phyloP scores from a whole-genome alignment of 64 coral and sea anemone species.

The Actinia tenebrosa region DNA sequence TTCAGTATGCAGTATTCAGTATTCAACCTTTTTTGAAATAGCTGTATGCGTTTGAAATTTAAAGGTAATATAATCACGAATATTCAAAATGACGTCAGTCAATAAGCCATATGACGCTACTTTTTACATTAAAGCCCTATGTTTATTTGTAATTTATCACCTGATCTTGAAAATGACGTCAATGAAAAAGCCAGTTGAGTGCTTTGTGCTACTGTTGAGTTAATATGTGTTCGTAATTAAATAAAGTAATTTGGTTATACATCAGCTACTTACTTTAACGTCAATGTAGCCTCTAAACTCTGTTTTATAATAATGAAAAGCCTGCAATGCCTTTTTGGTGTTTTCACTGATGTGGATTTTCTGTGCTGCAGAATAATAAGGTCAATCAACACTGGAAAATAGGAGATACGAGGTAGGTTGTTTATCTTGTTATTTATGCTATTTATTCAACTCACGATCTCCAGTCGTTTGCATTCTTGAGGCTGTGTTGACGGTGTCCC shows the following conservation, averaged over 20 bases:
- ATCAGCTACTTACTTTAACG: slow-evolving; percentile 26
- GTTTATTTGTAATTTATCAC: not conserved
- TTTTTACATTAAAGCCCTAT: not conserved
- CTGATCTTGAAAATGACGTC: not conserved
- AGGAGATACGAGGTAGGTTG: not conserved
- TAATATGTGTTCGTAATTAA: not conserved
- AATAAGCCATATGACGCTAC: not conserved
- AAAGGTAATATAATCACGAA: not conserved
- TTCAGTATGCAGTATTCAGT: no score
- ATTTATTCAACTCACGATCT: slow-evolving; percentile 8
- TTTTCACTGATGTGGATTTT: slow-evolving; percentile 58
- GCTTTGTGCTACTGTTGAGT: not conserved
- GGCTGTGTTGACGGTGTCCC: slow-evolving; percentile 43
- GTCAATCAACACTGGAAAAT: not conserved
- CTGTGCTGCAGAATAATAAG: slow-evolving; percentile 30
- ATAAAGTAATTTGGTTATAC: no score
- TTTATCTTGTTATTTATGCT: not conserved
- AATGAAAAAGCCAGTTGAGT: not conserved
- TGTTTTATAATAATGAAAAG: slow-evolving; percentile 27
- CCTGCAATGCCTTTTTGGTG: slow-evolving; percentile 37
- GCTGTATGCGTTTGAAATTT: no score
- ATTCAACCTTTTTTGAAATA: no score
- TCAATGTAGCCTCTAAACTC: slow-evolving; percentile 42
- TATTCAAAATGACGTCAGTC: not conserved
- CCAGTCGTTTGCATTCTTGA: slow-evolving; percentile 24